Base-by-base conservation (phyloP, 2,888 invertebrate genomes). In the Molanna angustata region DNA sequence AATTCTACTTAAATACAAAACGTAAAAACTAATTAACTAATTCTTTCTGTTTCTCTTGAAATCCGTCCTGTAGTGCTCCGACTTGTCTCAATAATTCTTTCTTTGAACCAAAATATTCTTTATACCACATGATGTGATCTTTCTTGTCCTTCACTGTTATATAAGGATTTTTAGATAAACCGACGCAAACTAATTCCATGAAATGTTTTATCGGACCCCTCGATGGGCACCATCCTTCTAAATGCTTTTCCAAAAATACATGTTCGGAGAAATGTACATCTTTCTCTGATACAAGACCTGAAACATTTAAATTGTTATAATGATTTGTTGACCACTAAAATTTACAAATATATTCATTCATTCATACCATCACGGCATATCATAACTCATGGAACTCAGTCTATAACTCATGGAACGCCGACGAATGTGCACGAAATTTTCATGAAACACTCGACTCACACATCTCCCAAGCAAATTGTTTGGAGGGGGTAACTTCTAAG, bases 121-220 rank as follows among this genome's bases (percentile, higher is more conserved):
- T 85, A 67, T 88, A 98, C 97, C 97, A 98, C 56, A 84, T 70
- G 39, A 99, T 88, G 64, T 95, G 94, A 9, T 88, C 90, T 58
- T 79, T 80, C 68, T 99, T 99, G 63, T 95, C 90, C 59, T 85
- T 70, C 0, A 88, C 91, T 0, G 90, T 90, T 63, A 97, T 79
- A 70, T 90, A 93, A 0, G 94, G 87, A 74, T 98, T 99, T 70
- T 95, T 95, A 0, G 95, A 94, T 1, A 99, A 78, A 3, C 97
- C 98, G 0, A 88, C 83, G 62, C 90, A 88, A 0, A 98, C 96
- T 4, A 98, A 76, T 65, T 99, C 96, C 98, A 99, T 98, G 68
- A 95, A 99, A 70, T 97, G 93, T 4, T 94, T 80, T 60, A 99
- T 79, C 0, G 98, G 97, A 0, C 97, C 98, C 61, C 79, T 84